Evolutionary conservation across 2,113 vertebrate species (phyloP).

Genomic region (Pavo muticus): DNA sequence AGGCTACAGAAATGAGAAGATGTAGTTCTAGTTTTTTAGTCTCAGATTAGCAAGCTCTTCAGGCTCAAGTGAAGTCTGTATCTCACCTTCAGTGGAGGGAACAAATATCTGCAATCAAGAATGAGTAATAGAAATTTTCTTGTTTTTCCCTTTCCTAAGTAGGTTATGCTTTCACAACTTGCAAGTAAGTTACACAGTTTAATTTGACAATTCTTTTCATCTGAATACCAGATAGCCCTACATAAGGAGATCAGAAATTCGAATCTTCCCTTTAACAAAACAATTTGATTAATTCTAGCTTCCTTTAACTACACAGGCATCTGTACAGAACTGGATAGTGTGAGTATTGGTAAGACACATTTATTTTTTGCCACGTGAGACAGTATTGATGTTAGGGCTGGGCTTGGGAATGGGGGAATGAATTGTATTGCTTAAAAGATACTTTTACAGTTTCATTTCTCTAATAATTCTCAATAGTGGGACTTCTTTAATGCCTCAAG

Average conservation of each 20-base stretch:
- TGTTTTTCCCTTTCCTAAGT: neutral
- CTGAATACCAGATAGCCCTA: neutral
- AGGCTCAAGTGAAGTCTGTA: neutral
- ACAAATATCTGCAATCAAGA: neutral
- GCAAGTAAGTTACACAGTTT: neutral
- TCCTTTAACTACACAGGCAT: neutral
- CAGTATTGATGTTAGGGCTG: neutral
- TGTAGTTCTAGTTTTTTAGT: neutral
- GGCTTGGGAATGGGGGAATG: neutral
- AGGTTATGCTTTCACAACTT: neutral
- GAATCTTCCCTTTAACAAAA: neutral
- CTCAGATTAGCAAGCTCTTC: neutral
- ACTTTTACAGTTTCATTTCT: neutral
- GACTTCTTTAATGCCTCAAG: neutral
- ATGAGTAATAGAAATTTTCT: neutral
- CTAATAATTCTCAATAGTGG: neutral
- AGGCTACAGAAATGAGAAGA: neutral
- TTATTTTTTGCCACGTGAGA: neutral
- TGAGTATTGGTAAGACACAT: neutral
- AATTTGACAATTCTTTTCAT: neutral
- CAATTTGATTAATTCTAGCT: neutral
- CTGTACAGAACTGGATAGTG: neutral
- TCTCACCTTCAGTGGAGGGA: neutral
- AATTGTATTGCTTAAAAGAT: neutral
- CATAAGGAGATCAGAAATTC: neutral